phyloP scores from a whole-genome alignment of 2,113 vertebrate genomes.

The Sceloporus undulatus region DNA sequence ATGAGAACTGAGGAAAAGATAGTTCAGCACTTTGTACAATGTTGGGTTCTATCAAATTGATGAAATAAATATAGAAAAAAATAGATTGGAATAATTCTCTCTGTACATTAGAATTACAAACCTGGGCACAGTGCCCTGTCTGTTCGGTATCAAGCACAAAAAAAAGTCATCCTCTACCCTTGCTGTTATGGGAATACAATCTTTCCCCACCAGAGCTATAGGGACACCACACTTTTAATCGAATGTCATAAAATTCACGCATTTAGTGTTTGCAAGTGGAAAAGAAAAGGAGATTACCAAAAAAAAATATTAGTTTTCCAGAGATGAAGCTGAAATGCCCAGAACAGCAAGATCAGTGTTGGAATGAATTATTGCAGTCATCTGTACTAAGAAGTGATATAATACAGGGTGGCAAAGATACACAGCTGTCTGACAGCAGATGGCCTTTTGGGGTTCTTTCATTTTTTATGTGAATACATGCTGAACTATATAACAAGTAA shows the following conservation, averaged over 20 bases:
- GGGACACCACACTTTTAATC: slow-evolving; percentile 21
- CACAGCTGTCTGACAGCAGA: slow-evolving; percentile 9
- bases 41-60: background rate
- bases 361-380: slow-evolving; percentile 16
- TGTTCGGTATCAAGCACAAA: background rate
- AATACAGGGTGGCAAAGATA: slow-evolving; percentile 1
- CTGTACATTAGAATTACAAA: background rate
- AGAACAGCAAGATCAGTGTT: slow-evolving; percentile 17
- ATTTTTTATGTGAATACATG: slow-evolving; percentile 28
- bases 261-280: slow-evolving; percentile 19
- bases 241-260: slow-evolving; percentile 9
- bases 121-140: background rate
- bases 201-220: slow-evolving; percentile 22
- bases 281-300: slow-evolving; percentile 11
- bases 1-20: background rate
- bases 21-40: background rate
- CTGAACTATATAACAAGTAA: slow-evolving; percentile 31
- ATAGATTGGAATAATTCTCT: background rate
- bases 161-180: background rate
- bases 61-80: slow-evolving; percentile 2
- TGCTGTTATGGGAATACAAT: slow-evolving; percentile 13
- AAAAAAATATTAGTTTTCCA: slow-evolving; percentile 16
- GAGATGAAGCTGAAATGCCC: slow-evolving; percentile 26
- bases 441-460: slow-evolving; percentile 7
- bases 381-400: slow-evolving; percentile 32